Evolutionary conservation across 2,797 vertebrate species (phyloP), one percentile per base, ranked within the genome.

Genomic region (Vultur gryphus): DNA sequence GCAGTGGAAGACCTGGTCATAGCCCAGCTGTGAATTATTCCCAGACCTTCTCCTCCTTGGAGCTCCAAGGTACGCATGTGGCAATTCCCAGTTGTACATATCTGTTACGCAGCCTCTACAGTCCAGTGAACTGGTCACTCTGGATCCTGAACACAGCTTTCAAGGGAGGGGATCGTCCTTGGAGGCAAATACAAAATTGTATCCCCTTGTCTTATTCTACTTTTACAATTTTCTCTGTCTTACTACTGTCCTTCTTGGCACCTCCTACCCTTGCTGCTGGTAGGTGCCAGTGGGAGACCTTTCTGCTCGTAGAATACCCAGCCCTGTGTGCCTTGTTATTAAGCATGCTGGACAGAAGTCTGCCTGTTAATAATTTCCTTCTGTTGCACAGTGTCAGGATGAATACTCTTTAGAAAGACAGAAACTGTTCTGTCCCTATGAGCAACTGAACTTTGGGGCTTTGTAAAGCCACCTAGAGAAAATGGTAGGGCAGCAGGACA

Each of bases 11-110:
- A 49, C 19, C 39, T 11, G 19, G 20, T 41, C 39, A 16, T 12
- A 83, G 43, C 48, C 79, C 52, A 62, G 33, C 35, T 21, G 23
- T 39, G 33, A 77, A 66, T 18, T 35, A 28, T 33, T 37, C 28
- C 46, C 57, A 72, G 44, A 64, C 8, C 9, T 83, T 44, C 28
- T 62, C 58, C 37, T 51, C 55, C 13, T 2, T 3, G 31, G 55
- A 54, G 26, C 51, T 87, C 46, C n/a, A 46, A 15, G 11, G 6
- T 14, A 25, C 0, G 0, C 25, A 6, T 1, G 11, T 25, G 43
- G 33, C 16, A 58, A 7, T 18, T 89, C 37, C 49, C 88, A 33
- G 23, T 16, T 28, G 2, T 11, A 57, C 0, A 1, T 23, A 10
- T 31, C 54, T 37, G 11, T 67, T 31, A 37, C 6, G 3, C 13